Base-by-base conservation (phyloP, 2,888 invertebrate species). In the Cybosia mesomella region DNA sequence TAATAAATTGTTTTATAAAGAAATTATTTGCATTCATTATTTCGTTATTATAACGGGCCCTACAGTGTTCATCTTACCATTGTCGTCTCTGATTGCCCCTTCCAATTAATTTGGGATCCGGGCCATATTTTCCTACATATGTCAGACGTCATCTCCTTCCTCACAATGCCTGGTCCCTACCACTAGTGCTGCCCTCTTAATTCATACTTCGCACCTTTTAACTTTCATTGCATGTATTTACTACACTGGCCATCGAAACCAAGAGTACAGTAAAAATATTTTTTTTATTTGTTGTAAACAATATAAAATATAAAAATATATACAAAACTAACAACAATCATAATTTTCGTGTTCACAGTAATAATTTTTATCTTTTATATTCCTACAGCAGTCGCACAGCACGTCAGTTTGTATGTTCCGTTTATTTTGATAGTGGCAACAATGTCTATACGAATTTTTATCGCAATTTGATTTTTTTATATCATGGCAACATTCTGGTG, bases 361-460 rank as follows among this genome's bases (percentile, higher is more conserved):
- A 18, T 72, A 64, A 54, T 75, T 58, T 32, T 58, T 70, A 18
- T 81, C 66, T 32, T 73, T 78, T 34, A 77, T 61, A 61, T 76
- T 74, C 21, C 76, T 83, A 49, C 84, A 84, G n/a, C 71, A 71
- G 5, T 90, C 85, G 63, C 89, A 88, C n/a, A 83, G 63, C 22
- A 79, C 53, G 2, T 74, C 68, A 2, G 81, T 81, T 11, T 82
- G 77, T 32, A 68, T 64, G 62, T 81, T 80, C 0, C 62, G 70
- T 32, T 76, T 70, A 61, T 84, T 85, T 58, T 85, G 81, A 34
- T 85, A 84, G 69, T 87, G 87, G 75, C 89, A 89, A 77, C 90
- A 89, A 77, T 87, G 39, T 79, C 83, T 84, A 32, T 86, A 86
- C 2, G 84, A 76, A 63, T 87, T 36, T 65, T 89, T 87, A 2